A percentile compares a stretch with the other conserved stretches of the same genome.
These are phyloP conservation scores for Petrocephalus schoutedeni DNA, from an alignment of 2,797 vertebrate species.

Conservation along the genomic window DNA sequence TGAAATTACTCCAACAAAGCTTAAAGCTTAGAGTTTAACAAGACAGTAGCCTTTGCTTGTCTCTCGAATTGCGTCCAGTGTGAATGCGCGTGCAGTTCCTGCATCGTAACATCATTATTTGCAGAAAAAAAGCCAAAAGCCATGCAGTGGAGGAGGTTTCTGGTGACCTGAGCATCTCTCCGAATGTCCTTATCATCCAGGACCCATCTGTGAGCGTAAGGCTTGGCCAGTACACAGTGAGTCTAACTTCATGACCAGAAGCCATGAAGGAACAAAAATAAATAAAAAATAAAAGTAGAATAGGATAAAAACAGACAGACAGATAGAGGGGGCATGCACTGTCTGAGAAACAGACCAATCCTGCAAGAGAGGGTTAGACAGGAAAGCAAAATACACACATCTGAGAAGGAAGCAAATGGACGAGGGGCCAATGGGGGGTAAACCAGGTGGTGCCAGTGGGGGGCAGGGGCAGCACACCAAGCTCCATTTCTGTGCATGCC, in stretches of 20 bases:
- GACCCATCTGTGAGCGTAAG: not conserved
- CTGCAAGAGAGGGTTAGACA: constrained; percentile 2
- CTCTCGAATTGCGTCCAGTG: not conserved
- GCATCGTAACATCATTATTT: not conserved
- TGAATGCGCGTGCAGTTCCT: not conserved
- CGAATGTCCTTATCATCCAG: not conserved
- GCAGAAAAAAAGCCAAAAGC: not conserved
- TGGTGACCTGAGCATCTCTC: not conserved
- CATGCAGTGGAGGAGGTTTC: not conserved
- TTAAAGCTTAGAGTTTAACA: constrained; percentile 38
- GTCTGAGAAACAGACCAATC: not conserved
- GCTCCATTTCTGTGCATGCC: not conserved
- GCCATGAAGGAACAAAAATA: constrained; percentile 1
- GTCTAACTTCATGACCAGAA: not conserved
- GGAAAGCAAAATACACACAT: not conserved
- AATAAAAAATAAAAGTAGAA: not conserved
- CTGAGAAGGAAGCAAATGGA: not conserved
- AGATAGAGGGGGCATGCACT: not conserved
- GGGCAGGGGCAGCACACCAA: not conserved
- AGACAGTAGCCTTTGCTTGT: not conserved
- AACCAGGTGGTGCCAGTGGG: not conserved
- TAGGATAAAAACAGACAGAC: not conserved
- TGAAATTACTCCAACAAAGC: constrained; percentile 69
- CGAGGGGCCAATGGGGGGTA: not conserved
- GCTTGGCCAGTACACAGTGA: not conserved